Evolutionary conservation across 2,113 vertebrate genomes (phyloP).

Genomic region (Tragelaphus imberbis): DNA sequence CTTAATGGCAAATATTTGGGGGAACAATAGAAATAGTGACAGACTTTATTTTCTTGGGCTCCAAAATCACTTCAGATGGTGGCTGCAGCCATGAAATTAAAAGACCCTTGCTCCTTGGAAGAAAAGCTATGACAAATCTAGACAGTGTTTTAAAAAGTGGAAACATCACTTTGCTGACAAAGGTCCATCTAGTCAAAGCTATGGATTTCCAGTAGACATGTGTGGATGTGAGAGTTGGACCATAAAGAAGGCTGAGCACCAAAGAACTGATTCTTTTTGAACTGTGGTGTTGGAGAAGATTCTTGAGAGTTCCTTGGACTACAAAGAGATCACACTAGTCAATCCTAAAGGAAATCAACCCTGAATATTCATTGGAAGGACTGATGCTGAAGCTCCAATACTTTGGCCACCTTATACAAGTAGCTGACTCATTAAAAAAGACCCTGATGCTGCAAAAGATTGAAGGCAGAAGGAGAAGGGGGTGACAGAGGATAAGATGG

Average conservation of each 20-base stretch:
- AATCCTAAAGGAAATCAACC: background rate
- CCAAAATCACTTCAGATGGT: background rate
- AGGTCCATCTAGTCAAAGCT: background rate
- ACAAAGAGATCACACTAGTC: background rate
- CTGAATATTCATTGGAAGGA: background rate
- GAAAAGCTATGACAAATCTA: background rate
- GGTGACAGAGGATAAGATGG: background rate
- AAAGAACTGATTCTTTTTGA: background rate
- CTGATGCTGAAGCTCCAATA: background rate
- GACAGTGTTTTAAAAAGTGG: background rate
- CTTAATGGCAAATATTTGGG: background rate
- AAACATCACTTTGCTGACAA: background rate
- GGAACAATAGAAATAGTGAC: background rate
- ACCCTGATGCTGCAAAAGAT: background rate
- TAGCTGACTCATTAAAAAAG: background rate
- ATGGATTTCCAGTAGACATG: background rate
- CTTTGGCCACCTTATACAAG: background rate
- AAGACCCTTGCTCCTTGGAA: background rate
- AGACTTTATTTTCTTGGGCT: background rate
- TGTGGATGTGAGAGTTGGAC: background rate
- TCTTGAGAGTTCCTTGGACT: background rate
- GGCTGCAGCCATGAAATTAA: background rate
- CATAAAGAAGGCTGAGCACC: background rate
- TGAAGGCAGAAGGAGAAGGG: background rate
- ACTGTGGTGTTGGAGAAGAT: background rate